Evolutionary conservation across 2,113 vertebrate genomes (phyloP).

Genomic region (Muntiacus reevesi): DNA sequence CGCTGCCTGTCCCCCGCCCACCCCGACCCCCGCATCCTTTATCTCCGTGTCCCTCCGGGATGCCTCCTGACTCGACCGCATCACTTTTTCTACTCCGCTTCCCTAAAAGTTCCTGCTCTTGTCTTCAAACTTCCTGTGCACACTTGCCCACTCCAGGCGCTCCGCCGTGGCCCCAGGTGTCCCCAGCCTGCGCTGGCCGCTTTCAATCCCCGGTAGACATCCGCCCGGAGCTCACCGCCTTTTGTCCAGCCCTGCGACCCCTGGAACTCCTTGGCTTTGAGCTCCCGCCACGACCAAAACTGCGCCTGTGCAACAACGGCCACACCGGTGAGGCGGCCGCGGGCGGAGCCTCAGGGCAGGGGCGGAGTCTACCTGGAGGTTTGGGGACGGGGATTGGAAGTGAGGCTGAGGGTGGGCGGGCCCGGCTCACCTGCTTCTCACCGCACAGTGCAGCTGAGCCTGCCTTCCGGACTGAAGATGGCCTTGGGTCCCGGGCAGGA

Average conservation of each 20-base stretch:
- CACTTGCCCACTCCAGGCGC: constrained; percentile 13
- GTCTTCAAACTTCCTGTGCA: neutral
- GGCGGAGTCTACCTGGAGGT: neutral
- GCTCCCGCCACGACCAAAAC: constrained; percentile 24
- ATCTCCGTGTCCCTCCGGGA: neutral
- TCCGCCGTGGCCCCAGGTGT: constrained; percentile 58
- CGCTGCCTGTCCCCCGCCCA: neutral
- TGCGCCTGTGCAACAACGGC: constrained; percentile 81
- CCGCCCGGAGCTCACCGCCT: neutral
- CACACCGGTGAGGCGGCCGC: constrained; percentile 72
- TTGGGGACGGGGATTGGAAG: rapidly evolving
- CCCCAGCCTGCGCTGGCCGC: constrained; percentile 27
- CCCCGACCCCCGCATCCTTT: neutral
- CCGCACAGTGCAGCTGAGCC: constrained; percentile 74
- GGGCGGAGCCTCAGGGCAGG: neutral
- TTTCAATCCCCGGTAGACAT: constrained; percentile 83
- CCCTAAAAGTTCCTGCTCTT: neutral
- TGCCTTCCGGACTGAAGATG: constrained; percentile 77
- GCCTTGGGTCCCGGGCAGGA: constrained; percentile 73
- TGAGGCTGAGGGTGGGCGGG: neutral
- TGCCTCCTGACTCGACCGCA: neutral
- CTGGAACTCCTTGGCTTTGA: constrained; percentile 77
- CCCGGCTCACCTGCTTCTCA: neutral
- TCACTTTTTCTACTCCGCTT: neutral
- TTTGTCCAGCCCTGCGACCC: constrained; percentile 60